Base-by-base conservation (phyloP, 2,888 invertebrate genomes). In the Camponotus fellah region DNA sequence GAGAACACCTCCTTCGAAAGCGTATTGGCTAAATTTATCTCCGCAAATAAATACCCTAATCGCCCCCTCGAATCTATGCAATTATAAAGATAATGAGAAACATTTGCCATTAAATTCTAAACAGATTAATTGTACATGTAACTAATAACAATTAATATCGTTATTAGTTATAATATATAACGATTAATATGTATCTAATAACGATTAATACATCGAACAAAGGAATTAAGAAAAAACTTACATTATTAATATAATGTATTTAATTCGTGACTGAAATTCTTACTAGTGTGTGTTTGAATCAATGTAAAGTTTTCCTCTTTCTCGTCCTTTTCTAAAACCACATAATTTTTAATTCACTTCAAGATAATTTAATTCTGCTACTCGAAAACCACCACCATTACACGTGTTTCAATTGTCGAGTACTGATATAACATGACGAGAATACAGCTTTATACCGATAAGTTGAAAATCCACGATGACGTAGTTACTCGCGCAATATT, bases 1-100 rank as follows among this genome's bases (percentile, higher is more conserved):
- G 46, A 58, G 58, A 21, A 69, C 64, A 26, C 6, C 62, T 75
- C 34, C 34, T 64, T 64, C 46, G 64, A 49, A 49, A 60, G 43
- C 34, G 21, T 32, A 79, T 34, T 14, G 34, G 34, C 43, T 9
- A n/a, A 79, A 79, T 68, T 79, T 68, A 68, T 76, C 40, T 43
- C n/a, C 37, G 21, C 53, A 26, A 60, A 60, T 69, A 4, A 69
- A 69, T 56, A 60, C 37, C 26, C n/a, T 43, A 43, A 58, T 60
- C n/a, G n/a, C n/a, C n/a, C n/a, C n/a, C n/a, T n/a, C 17, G 40
- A 43, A 68, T 77, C 21, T 34, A 60, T 17, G 26, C 17, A 17
- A 17, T 40, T 14, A 10, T 40, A 17, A 34, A 77, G n/a, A 32
- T 6, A 10, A 32, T 10, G 8, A n/a, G 17, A 32, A 26, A 34